Conservation (phyloP, 2,797 vertebrate genomes). For the Adrianichthys oophorus region DNA sequence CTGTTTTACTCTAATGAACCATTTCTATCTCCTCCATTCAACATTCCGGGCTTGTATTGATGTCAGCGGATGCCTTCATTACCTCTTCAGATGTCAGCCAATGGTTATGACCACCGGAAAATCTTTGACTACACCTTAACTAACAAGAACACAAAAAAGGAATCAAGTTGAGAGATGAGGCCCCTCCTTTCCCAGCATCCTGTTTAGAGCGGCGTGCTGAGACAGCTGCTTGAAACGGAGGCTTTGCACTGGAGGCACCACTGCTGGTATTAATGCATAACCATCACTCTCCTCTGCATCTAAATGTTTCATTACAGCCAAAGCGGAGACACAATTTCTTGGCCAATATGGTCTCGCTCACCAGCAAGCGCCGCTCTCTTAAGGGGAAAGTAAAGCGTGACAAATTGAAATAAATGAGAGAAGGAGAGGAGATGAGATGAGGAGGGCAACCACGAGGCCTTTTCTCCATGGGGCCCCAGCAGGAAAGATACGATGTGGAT, state of each 20-base stretch:
- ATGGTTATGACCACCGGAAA: conserved; percentile 17
- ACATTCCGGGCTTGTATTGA: conserved; percentile 7
- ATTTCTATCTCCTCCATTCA: conserved; percentile 7
- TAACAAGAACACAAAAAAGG: conserved; percentile 7
- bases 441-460: conserved; percentile 45
- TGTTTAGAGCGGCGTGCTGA: conserved; percentile 30
- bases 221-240: conserved; percentile 33
- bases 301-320: conserved; percentile 82
- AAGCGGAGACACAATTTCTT: conserved; percentile 76
- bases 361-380: conserved; percentile 67
- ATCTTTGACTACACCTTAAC: conserved; percentile 35
- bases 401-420: conserved; percentile 88
- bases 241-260: conserved; percentile 45
- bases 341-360: conserved; percentile 69
- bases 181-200: conserved; percentile 23
- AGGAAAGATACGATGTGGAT: conserved; percentile 41
- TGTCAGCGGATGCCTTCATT: conserved; percentile 11
- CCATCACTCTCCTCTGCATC: conserved; percentile 74
- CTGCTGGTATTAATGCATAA: conserved; percentile 70
- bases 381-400: conserved; percentile 78
- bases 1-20: background rate
- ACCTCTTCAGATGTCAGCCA: conserved; percentile 30
- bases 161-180: conserved; percentile 33
- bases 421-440: conserved; percentile 44
- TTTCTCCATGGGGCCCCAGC: conserved; percentile 49